Conservation (phyloP, 2,797 vertebrate species). For the Muraenolepis orangiensis region DNA sequence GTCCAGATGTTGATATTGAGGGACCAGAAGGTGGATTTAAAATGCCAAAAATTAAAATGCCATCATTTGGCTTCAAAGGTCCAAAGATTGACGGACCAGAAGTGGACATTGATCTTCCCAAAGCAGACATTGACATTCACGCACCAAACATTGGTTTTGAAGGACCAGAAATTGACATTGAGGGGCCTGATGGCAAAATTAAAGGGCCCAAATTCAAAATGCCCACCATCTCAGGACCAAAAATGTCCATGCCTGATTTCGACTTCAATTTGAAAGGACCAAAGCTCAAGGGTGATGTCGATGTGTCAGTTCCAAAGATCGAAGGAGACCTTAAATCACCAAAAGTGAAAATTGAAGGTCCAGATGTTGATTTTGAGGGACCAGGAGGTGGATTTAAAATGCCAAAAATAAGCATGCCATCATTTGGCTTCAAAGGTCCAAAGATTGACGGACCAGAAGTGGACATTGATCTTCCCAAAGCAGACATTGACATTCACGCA, state of each 20-base stretch:
- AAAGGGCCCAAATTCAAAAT: slow-evolving; percentile 12
- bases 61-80: slow-evolving; percentile 4
- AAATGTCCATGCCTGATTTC: slow-evolving; percentile 5
- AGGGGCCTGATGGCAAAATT: background rate
- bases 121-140: slow-evolving; percentile 1
- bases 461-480: slow-evolving; percentile 5
- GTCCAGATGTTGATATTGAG: background rate
- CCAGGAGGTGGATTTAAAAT: slow-evolving; percentile 7
- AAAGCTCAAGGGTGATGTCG: background rate
- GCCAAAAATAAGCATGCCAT: slow-evolving; percentile 7
- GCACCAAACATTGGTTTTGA: background rate
- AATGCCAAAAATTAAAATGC: background rate
- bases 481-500: background rate
- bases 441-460: slow-evolving; percentile 1
- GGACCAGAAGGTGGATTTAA: background rate
- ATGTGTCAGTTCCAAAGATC: slow-evolving; percentile 2
- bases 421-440: slow-evolving; percentile 7
- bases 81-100: background rate
- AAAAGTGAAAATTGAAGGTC: background rate
- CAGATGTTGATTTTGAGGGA: background rate
- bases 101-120: background rate
- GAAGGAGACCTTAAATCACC: background rate
- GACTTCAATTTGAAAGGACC: slow-evolving; percentile 13
- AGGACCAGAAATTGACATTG: background rate
- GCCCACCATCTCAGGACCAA: background rate